A percentile compares a stretch with the other conserved stretches of the same genome.
phyloP scores from a whole-genome alignment of 2,797 vertebrate genomes.

The Ataeniobius toweri region DNA sequence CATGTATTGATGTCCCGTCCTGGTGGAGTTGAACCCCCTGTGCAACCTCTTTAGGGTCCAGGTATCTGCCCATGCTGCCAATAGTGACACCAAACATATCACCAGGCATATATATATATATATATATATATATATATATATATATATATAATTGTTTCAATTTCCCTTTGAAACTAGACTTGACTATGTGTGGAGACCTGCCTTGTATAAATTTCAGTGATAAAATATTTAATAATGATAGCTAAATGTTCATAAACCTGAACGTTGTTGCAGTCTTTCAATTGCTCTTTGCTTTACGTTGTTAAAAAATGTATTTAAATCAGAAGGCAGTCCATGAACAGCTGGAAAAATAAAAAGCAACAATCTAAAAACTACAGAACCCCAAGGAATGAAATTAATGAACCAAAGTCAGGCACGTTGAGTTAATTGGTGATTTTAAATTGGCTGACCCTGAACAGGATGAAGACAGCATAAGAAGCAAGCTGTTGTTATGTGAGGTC shows the following conservation, averaged over 20 bases:
- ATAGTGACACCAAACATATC: too few relatives aligned
- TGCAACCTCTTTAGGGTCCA: too few relatives aligned
- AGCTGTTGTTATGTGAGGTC: neutral
- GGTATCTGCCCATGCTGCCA: too few relatives aligned
- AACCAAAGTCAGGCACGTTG: neutral
- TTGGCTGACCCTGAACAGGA: neutral
- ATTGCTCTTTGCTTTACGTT: neutral
- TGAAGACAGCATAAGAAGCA: neutral
- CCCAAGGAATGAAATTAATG: neutral
- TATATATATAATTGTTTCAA: neutral
- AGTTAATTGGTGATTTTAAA: constrained; percentile 6
- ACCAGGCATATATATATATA: too few relatives aligned
- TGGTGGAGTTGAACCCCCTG: too few relatives aligned
- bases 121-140: too few relatives aligned
- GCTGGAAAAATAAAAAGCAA: neutral
- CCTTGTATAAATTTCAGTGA: neutral
- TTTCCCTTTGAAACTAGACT: neutral
- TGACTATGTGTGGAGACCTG: neutral
- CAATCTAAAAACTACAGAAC: neutral
- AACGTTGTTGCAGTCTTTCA: neutral
- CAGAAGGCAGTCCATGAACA: neutral
- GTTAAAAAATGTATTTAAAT: neutral
- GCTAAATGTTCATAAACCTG: neutral
- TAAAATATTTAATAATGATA: neutral
- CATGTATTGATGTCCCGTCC: too few relatives aligned